Evolutionary conservation across 2,797 vertebrate species (phyloP), one percentile per base, ranked within the genome.

Genomic region (Gymnothorax reevesii): DNA sequence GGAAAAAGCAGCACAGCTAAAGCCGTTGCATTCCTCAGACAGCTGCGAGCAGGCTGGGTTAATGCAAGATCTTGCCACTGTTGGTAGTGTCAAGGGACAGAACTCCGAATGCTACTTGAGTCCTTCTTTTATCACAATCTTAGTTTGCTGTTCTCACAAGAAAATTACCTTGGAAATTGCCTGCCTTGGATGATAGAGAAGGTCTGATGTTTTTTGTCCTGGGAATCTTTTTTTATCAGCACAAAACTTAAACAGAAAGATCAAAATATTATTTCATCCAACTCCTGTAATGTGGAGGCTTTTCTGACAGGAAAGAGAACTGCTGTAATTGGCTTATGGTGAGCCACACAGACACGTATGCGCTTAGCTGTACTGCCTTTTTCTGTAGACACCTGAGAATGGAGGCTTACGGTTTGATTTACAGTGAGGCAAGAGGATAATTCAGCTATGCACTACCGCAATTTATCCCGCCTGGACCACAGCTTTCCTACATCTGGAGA

Each of bases 331-430:
- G 54, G 80, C 80, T 82, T 55, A 57, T 42, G 33, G 54, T 27
- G 9, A 57, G 25, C 57, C 22, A 57, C 12, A 22, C 57, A 22
- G 25, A 49, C 42, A 4, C 52, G 33, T 84, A 62, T 66, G 59
- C n/a, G 60, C 42, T 64, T 64, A 8, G 59, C 33, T 5, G 12
- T 64, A 66, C 42, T 5, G 33, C 59, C 83, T 62, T 42, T 57
- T 62, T 42, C 4, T 49, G 27, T 42, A 57, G 82, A n/a, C 27
- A 12, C 57, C n/a, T 4, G 55, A 25, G 33, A 33, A 59, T 64
- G 9, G 55, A 84, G 83, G 83, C 52, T 84, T 64, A 84, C 49
- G 60, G 42, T 42, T 84, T 84, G 52, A 84, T 84, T 59, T 84
- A 22, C 83, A 62, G 10, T 62, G 64, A 62, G 80, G 49, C 57